Evolutionary conservation across 2,888 invertebrate genomes (phyloP), one percentile per base, ranked within the genome.

Genomic region (Dermolepida albohirtum): DNA sequence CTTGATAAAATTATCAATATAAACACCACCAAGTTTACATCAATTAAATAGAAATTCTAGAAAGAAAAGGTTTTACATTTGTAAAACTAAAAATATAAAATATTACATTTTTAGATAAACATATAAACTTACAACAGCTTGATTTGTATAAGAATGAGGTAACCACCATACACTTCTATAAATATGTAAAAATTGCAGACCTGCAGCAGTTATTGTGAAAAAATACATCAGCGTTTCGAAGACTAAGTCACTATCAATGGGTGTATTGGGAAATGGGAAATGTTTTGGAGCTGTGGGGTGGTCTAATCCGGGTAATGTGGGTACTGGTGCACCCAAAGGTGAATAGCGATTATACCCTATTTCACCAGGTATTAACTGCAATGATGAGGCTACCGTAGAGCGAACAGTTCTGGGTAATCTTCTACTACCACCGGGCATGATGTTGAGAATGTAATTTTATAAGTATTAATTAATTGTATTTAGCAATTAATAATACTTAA

Each of bases 121-220:
- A 41, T 14, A 12, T 22, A 39, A 44, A 79, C 87, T 84, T 85
- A 97, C 97, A 89, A 98, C 89, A 69, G 94, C 92, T 79, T 95
- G 93, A 77, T 90, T 90, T 69, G 92, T 93, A 80, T 95, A 92
- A 0, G 97, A 96, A 80, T 97, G 92, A 0, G 97, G 96, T 63
- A 98, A 83, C 98, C 98, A 99, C 97, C 97, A 99, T 11, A 95
- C 93, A 1, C 96, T 97, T 74, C 96, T 90, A 80, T 98, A 98
- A 41, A 98, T 87, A 85, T 98, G 96, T 47, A 98, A 86, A 80
- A 97, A 95, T 84, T 99, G 98, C 66, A 97, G 86, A 64, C 90
- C 91, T 17, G 94, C 90, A 0, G 93, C 91, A 49, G 93, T 87
- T 27, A 92, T 82, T 0, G 92, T 92, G 80, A 94, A 95, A 10